These are phyloP conservation scores for Gyps fulvus DNA, from an alignment of 2,113 vertebrate species.

Conservation along the genomic window DNA sequence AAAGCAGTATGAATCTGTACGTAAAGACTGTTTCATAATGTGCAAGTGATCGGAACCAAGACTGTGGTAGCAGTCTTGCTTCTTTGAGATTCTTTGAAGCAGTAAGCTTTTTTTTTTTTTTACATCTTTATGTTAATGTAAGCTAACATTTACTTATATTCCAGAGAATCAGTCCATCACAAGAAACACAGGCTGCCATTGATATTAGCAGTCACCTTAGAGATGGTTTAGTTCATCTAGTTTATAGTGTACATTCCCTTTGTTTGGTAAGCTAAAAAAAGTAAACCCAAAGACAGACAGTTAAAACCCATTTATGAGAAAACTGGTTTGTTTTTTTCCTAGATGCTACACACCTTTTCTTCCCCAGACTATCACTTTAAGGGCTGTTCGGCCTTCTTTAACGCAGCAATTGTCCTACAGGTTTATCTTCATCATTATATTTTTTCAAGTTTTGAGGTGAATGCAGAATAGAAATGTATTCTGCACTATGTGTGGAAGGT, in stretches of 20 bases:
- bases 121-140: not conserved
- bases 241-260: not conserved
- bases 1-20: not conserved
- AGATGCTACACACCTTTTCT: not conserved
- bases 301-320: not conserved
- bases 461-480: not conserved
- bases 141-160: not conserved
- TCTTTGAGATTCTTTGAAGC: not conserved
- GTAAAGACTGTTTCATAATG: not conserved
- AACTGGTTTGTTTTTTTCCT: not conserved
- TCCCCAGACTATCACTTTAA: not conserved
- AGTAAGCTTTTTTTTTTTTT: not conserved
- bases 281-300: not conserved
- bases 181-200: not conserved
- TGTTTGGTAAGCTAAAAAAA: not conserved
- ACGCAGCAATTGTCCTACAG: not conserved
- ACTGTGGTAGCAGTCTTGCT: not conserved
- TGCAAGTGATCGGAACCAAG: not conserved
- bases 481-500: accelerated
- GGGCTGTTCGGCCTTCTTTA: not conserved
- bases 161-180: not conserved
- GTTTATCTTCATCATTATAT: not conserved
- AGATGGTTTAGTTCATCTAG: not conserved
- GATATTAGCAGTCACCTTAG: not conserved
- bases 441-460: not conserved